Percentiles rank a stretch among this genome's conserved stretches.
Conservation (phyloP, 2,113 vertebrate genomes). For the Erythrolamprus reginae region DNA sequence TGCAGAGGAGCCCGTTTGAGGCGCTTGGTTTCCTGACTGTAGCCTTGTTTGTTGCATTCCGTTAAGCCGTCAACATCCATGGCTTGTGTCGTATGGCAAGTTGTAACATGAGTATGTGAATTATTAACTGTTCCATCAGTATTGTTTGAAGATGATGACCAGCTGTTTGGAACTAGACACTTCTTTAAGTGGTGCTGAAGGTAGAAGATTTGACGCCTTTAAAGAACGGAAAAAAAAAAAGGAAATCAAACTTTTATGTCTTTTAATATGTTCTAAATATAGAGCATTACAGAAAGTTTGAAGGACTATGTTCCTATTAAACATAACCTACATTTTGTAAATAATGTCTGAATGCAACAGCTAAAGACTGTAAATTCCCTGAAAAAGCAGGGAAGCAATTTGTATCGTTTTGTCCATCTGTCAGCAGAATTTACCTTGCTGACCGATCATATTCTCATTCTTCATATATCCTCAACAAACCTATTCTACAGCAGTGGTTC, state of each 20-base stretch:
- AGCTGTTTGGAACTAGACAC: conserved; percentile 43
- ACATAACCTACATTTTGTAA: background rate
- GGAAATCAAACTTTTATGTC: conserved; percentile 18
- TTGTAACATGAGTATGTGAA: conserved; percentile 45
- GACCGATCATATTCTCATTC: background rate
- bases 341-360: background rate
- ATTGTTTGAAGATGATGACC: conserved; percentile 45
- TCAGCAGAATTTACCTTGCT: background rate
- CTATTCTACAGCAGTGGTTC: no score
- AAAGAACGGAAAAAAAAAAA: background rate
- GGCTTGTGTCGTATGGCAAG: conserved; percentile 62
- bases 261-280: conserved; percentile 2
- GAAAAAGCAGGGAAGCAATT: background rate
- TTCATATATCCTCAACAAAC: background rate
- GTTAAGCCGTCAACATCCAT: conserved; percentile 85
- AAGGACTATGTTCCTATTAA: background rate
- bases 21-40: conserved; percentile 86
- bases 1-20: conserved; percentile 80
- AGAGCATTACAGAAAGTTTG: background rate
- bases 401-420: background rate
- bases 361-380: background rate
- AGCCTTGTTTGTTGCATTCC: conserved; percentile 75
- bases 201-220: conserved; percentile 85
- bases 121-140: conserved; percentile 57
- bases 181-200: conserved; percentile 81